Evolutionary conservation across 2,797 vertebrate species (phyloP).

Genomic region (Bradypodion ventrale): DNA sequence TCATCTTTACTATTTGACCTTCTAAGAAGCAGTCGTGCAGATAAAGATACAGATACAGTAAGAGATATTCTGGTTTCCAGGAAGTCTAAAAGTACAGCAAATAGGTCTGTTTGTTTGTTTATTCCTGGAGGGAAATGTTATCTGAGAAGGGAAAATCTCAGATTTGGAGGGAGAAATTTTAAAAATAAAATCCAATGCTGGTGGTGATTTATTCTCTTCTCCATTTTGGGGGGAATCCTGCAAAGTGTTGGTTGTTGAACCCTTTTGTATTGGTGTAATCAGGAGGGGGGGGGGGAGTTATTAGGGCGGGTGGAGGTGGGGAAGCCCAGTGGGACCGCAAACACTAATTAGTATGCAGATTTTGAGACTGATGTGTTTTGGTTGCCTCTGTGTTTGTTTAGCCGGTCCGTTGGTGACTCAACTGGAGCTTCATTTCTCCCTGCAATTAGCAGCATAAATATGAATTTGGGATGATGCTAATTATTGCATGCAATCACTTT

Average conservation of each 20-base stretch:
- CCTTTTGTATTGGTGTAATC: slow-evolving; percentile 62
- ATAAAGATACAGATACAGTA: no score
- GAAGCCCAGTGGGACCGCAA: slow-evolving; percentile 15
- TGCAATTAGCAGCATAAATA: slow-evolving; percentile 72
- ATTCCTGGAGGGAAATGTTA: neutral
- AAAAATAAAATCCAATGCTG: slow-evolving; percentile 40
- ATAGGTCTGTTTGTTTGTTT: no score
- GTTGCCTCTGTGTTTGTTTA: slow-evolving; percentile 70
- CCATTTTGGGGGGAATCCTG: slow-evolving; percentile 21
- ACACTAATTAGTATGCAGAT: slow-evolving; percentile 75
- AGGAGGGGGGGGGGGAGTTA: slow-evolving; percentile 7
- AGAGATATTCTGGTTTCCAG: no score
- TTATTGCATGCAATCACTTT: slow-evolving; percentile 24
- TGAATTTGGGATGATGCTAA: slow-evolving; percentile 61
- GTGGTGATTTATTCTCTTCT: slow-evolving; percentile 38
- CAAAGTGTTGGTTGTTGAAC: slow-evolving; percentile 40
- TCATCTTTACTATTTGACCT: no score
- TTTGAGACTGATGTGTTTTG: slow-evolving; percentile 63
- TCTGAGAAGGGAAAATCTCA: neutral
- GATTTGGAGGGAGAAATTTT: neutral
- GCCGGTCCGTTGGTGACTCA: slow-evolving; percentile 58
- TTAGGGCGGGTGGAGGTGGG: no score
- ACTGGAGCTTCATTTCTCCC: slow-evolving; percentile 53
- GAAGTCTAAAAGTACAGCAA: no score
- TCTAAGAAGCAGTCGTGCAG: no score